Conservation (phyloP, 2,888 invertebrate species). For the Brenthis ino region DNA sequence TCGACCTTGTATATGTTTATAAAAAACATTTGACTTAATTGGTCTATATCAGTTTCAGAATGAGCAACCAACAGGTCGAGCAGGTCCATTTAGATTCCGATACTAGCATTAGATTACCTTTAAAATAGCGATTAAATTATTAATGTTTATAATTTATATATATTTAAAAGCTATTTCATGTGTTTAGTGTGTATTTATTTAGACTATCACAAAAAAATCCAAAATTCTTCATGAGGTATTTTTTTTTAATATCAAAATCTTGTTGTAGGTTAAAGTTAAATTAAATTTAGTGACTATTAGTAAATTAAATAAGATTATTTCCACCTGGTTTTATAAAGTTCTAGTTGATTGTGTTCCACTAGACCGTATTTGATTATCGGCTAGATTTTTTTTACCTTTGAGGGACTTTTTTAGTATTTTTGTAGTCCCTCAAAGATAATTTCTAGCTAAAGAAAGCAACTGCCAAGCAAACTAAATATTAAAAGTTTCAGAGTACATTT, state of each 20-base stretch:
- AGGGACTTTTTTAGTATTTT: too few relatives aligned
- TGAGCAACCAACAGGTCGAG: background rate
- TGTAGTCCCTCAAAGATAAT: background rate
- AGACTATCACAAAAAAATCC: background rate
- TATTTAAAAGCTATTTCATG: background rate
- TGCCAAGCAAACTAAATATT: background rate
- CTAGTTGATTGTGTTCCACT: background rate
- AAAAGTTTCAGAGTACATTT: conserved; percentile 36
- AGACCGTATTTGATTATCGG: background rate
- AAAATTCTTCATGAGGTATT: background rate
- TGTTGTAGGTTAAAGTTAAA: background rate
- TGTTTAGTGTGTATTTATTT: background rate
- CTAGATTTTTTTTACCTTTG: background rate
- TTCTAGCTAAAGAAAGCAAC: too few relatives aligned
- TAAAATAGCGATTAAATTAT: background rate
- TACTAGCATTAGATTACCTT: background rate
- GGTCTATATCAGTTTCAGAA: background rate
- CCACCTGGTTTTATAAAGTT: background rate
- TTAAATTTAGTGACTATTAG: too few relatives aligned
- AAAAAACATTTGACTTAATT: background rate
- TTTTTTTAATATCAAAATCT: background rate
- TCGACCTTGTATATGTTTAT: too few relatives aligned
- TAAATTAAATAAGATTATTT: background rate
- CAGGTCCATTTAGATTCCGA: conserved; percentile 4
- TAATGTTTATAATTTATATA: background rate